phyloP scores from a whole-genome alignment of 2,113 vertebrate species.

The Casuarius casuarius region DNA sequence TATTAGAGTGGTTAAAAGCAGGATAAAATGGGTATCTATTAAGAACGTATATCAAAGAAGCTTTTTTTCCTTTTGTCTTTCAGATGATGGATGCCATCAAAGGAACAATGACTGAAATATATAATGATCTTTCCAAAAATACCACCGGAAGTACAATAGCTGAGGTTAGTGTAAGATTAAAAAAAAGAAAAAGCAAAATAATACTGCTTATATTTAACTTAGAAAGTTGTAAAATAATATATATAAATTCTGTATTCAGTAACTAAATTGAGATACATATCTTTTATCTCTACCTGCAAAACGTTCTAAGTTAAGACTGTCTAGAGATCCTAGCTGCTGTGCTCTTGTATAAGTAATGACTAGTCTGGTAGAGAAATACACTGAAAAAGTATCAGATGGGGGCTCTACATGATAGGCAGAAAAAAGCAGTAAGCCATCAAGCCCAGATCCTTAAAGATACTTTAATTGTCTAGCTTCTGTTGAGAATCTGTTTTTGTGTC shows the following conservation, averaged over 20 bases:
- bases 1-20: neutral
- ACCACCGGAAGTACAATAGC: constrained; percentile 96
- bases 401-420: neutral
- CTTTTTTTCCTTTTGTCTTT: constrained; percentile 31
- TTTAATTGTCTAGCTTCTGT: neutral
- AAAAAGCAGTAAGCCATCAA: neutral
- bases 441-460: neutral
- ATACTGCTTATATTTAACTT: neutral
- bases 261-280: neutral
- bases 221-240: neutral
- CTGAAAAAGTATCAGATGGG: neutral
- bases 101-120: constrained; percentile 98
- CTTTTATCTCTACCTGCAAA: neutral
- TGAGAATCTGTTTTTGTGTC: neutral
- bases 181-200: neutral
- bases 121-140: constrained; percentile 96
- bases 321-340: neutral
- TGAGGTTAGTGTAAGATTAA: constrained; percentile 81
- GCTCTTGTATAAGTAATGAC: neutral
- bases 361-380: neutral
- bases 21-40: neutral
- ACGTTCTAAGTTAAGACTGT: neutral
- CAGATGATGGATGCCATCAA: constrained; percentile 99
- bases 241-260: neutral
- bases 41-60: neutral